Conservation (phyloP, 2,888 invertebrate genomes). For the Leptinotarsa haldemani region DNA sequence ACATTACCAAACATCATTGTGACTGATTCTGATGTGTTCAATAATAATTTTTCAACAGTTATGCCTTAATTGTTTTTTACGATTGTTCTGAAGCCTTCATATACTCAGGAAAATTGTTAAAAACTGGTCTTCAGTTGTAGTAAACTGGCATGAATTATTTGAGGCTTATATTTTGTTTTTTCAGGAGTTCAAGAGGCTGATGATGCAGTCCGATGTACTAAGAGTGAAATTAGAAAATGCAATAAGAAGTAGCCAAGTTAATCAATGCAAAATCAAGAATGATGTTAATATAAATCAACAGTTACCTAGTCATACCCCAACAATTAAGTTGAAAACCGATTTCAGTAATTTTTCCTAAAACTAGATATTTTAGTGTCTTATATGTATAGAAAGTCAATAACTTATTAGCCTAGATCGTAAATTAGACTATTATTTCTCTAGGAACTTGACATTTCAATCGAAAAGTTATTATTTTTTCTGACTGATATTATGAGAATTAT, state of each 20-base stretch:
- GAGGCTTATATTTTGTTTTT: not conserved
- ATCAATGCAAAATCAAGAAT: slow-evolving; percentile 68
- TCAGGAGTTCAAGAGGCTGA: slow-evolving; percentile 89
- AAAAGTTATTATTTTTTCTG: slow-evolving; percentile 8
- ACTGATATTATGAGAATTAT: slow-evolving; percentile 20
- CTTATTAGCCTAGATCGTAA: slow-evolving; percentile 19
- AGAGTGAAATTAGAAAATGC: slow-evolving; percentile 87
- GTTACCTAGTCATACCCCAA: slow-evolving; percentile 70
- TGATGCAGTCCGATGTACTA: slow-evolving; percentile 85
- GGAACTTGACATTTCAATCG: not conserved
- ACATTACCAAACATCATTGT: no score
- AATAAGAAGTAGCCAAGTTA: slow-evolving; percentile 78
- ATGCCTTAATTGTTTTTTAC: no score
- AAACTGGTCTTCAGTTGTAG: no score
- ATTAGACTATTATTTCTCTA: slow-evolving; percentile 9
- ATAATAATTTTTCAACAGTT: no score
- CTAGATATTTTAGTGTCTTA: slow-evolving; percentile 22
- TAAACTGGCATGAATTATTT: no score
- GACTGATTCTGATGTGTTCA: no score
- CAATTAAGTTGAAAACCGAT: slow-evolving; percentile 93
- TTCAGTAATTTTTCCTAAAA: slow-evolving; percentile 88
- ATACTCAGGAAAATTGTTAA: no score
- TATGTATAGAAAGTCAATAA: slow-evolving; percentile 21
- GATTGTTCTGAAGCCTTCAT: no score
- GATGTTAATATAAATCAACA: slow-evolving; percentile 66